These are phyloP conservation scores for Drosophila bifasciata DNA, from an alignment of 1,140 invertebrate genomes.

Conservation along the genomic window DNA sequence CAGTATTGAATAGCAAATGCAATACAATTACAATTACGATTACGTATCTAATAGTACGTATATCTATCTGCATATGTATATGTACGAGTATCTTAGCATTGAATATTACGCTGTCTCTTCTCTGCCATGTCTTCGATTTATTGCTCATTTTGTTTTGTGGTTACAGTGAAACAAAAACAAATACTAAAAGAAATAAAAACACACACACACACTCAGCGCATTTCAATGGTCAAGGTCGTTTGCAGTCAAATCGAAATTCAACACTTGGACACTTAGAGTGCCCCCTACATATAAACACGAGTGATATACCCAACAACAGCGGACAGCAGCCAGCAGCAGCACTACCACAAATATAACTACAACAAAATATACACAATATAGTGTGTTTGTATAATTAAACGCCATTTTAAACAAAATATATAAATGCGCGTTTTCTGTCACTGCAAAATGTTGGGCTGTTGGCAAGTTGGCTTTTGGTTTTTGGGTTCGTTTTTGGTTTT, in stretches of 20 bases:
- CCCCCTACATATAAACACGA: conserved; percentile 3
- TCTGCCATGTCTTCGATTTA: conserved; percentile 73
- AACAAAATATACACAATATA: conserved; percentile 41
- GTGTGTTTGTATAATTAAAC: conserved; percentile 81
- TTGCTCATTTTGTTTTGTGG: conserved; percentile 76
- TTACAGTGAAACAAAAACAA: conserved; percentile 34
- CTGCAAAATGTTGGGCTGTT: conserved; percentile 23
- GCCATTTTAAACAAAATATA: conserved; percentile 77
- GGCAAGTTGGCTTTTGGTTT: conserved; percentile 27
- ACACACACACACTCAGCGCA: not conserved
- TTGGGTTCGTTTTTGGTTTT: conserved; percentile 31
- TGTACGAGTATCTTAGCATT: conserved; percentile 48
- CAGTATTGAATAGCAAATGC: conserved; percentile 8
- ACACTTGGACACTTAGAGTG: conserved; percentile 2
- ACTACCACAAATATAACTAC: conserved; percentile 17
- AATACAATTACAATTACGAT: conserved; percentile 47
- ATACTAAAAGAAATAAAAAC: conserved; percentile 33
- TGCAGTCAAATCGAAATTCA: conserved; percentile 69
- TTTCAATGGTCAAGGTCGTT: conserved; percentile 82
- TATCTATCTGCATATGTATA: conserved; percentile 37
- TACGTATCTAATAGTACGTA: conserved; percentile 53
- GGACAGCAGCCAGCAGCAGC: conserved; percentile 26
- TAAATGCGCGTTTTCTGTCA: conserved; percentile 57
- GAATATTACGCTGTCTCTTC: conserved; percentile 35
- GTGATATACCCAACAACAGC: conserved; percentile 2